Conservation (phyloP, 2,888 invertebrate genomes). For the Harmothoe impar region DNA sequence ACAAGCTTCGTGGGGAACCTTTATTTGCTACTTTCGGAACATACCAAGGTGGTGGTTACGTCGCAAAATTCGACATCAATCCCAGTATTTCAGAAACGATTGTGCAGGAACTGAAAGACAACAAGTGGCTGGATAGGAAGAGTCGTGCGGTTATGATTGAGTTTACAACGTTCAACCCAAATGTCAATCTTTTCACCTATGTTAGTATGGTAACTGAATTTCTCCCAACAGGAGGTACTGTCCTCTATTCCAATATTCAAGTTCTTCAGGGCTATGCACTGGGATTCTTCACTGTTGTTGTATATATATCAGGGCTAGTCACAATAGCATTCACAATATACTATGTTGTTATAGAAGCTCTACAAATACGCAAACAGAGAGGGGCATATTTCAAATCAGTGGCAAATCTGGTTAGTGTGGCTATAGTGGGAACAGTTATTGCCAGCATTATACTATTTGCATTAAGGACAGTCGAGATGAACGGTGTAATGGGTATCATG, state of each 20-base stretch:
- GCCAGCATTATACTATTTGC: neutral
- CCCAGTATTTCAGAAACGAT: slow-evolving; percentile 15
- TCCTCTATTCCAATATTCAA: slow-evolving; percentile 18
- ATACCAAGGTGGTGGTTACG: slow-evolving; percentile 52
- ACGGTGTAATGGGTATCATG: neutral
- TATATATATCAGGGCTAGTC: neutral
- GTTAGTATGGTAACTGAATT: slow-evolving; percentile 57
- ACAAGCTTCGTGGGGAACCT: neutral
- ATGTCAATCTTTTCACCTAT: slow-evolving; percentile 60
- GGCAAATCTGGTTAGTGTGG: neutral
- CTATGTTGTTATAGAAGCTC: neutral
- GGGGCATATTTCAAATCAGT: neutral
- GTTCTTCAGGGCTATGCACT: slow-evolving; percentile 27
- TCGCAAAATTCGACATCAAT: slow-evolving; percentile 59
- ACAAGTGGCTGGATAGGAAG: slow-evolving; percentile 51
- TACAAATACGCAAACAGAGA: neutral
- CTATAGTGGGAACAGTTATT: neutral
- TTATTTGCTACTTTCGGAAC: neutral
- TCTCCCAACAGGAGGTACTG: slow-evolving; percentile 36
- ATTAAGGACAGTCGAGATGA: neutral
- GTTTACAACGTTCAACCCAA: slow-evolving; percentile 58
- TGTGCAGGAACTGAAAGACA: slow-evolving; percentile 10
- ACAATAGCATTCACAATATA: neutral
- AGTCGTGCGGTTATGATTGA: slow-evolving; percentile 57
- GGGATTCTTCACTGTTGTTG: slow-evolving; percentile 21